Conservation (phyloP, 2,888 invertebrate species). For the Selenia dentaria region DNA sequence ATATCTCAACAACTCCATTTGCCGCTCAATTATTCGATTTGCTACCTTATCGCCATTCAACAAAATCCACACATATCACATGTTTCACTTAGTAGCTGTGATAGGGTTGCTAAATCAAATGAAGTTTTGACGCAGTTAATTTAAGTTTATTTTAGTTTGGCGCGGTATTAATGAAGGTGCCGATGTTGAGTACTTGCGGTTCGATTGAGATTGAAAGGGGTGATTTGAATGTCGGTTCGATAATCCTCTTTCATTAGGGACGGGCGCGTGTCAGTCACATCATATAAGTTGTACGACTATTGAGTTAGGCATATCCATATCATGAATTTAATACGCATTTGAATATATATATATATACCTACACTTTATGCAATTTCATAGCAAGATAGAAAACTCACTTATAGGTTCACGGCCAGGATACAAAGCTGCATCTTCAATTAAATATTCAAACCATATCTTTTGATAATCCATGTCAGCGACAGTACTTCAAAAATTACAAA, state of each 20-base stretch:
- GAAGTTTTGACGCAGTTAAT: conserved; percentile 11
- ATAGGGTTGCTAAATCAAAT: conserved; percentile 1
- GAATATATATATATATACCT: no score
- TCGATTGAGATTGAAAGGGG: background rate
- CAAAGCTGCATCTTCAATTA: no score
- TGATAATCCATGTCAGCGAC: no score
- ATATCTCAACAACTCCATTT: background rate
- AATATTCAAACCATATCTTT: no score
- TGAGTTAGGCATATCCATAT: no score
- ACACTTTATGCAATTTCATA: no score
- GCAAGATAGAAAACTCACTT: no score
- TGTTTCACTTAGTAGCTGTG: background rate
- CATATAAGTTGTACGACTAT: no score
- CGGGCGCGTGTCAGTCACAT: no score
- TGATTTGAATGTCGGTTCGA: conserved; percentile 8
- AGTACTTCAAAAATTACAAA: no score
- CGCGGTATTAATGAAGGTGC: conserved; percentile 3
- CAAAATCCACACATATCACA: background rate
- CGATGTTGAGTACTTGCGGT: conserved; percentile 1
- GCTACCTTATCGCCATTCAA: background rate
- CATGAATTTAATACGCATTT: no score
- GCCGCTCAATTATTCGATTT: background rate
- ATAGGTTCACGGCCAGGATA: no score
- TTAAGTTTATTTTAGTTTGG: conserved; percentile 19
- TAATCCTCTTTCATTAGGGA: conserved; percentile 2